Conservation (phyloP, 2,113 vertebrate species). For the Onychostoma macrolepis region DNA sequence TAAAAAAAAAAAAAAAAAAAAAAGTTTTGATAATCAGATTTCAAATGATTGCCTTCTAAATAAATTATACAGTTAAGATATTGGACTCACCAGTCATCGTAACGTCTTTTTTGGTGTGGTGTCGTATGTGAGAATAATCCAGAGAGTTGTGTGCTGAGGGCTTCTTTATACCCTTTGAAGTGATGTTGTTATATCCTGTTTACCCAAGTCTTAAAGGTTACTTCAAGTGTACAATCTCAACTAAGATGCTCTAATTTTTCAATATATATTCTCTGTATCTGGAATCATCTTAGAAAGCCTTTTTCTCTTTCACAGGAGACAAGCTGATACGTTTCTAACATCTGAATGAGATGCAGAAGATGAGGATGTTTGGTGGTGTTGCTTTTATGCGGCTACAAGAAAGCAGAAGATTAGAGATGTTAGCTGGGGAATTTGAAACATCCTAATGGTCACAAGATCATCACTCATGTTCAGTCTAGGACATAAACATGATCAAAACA, state of each 20-base stretch:
- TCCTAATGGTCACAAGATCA: conserved; percentile 48
- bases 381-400: not conserved
- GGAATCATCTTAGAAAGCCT: not conserved
- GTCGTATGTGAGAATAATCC: not conserved
- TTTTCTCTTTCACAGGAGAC: not conserved
- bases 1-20: too few relatives aligned
- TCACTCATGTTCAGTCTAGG: conserved; percentile 35
- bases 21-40: not conserved
- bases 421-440: conserved; percentile 35
- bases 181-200: conserved; percentile 56
- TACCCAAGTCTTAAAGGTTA: conserved; percentile 39
- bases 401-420: conserved; percentile 50
- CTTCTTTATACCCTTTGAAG: conserved; percentile 28
- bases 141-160: too few relatives aligned
- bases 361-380: conserved; percentile 25
- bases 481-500: conserved; percentile 30
- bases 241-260: not conserved
- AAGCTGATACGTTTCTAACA: not conserved
- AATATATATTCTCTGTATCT: not conserved
- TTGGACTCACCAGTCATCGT: conserved; percentile 67
- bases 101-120: conserved; percentile 2
- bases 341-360: not conserved
- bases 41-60: not conserved
- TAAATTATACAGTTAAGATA: not conserved
- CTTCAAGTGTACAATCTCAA: not conserved